These are phyloP conservation scores for Phocoena sinus DNA, from an alignment of 2,113 vertebrate species.

Conservation along the genomic window DNA sequence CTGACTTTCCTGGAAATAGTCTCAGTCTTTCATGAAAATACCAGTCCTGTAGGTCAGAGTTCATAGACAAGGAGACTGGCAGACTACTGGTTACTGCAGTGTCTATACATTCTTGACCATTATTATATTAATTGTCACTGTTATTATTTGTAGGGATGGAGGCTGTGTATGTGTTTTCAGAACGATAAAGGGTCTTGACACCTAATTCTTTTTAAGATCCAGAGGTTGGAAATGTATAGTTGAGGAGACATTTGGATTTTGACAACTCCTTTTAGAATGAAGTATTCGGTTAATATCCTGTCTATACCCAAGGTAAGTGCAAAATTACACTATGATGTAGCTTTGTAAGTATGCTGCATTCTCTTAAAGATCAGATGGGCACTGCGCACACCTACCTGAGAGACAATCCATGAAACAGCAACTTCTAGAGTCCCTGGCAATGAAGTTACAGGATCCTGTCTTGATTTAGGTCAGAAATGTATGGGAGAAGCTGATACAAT, in stretches of 20 bases:
- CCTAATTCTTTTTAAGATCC: neutral
- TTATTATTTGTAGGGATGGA: neutral
- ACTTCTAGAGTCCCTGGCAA: neutral
- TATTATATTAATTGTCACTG: neutral
- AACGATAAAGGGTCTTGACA: neutral
- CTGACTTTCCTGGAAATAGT: neutral
- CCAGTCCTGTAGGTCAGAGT: neutral
- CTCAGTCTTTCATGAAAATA: neutral
- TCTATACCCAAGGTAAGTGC: neutral
- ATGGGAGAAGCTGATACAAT: neutral
- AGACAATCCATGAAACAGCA: neutral
- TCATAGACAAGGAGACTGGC: neutral
- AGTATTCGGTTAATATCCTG: neutral
- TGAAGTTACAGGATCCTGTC: neutral
- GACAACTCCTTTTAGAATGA: neutral
- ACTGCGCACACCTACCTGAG: neutral
- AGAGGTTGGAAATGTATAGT: neutral
- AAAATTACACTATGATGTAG: neutral
- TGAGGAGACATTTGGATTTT: neutral
- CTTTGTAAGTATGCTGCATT: neutral
- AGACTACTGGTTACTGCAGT: neutral
- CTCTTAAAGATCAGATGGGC: neutral
- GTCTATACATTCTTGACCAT: neutral
- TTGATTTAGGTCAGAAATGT: neutral
- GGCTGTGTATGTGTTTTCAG: neutral